Evolutionary conservation across 2,113 vertebrate genomes (phyloP), one percentile per base, ranked within the genome.

Genomic region (Recurvirostra avosetta): DNA sequence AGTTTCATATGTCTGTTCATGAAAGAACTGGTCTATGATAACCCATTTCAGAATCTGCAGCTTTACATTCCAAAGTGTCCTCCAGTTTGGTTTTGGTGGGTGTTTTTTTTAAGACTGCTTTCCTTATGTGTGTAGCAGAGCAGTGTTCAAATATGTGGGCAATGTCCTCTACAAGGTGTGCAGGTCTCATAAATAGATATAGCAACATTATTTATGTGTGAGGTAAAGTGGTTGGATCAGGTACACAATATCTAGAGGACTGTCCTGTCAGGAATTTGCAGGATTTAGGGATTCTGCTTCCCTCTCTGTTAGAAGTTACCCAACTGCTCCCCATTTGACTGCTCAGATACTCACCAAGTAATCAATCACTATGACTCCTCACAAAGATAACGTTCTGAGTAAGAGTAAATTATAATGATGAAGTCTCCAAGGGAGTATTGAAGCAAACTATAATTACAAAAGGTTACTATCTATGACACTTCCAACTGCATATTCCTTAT

Each of bases 391-490:
- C 4, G 2, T 86, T 93, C 75, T 74, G 43, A 86, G 59, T 34
- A 86, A 74, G 47, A 70, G 55, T 83, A 93, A 95, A 93, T 96
- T 91, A 62, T 62, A 91, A 93, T 25, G 86, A 78, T 75, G 56
- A 83, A 66, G 93, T 81, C 72, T 92, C 78, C 67, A 82, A 85
- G 49, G 82, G 86, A 91, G 67, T 59, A 79, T 94, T 95, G 95
- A 96, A 92, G 70, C 75, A 90, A 95, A 80, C 23, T 40, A 15
- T 72, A 88, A 96, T 91, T 94, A 87, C 68, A 43, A 49, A 65
- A 83, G 61, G 75, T 92, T 96, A 65, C 91, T 83, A 47, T 72
- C 75, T 83, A 52, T 65, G 45, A 86, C 59, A 83, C 79, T 87
- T 92, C 52, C 61, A 88, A 66, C 47, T 77, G 30, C 2, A 0